These are phyloP conservation scores for Cyclophora punctaria DNA, from an alignment of 2,888 invertebrate genomes.

Conservation along the genomic window DNA sequence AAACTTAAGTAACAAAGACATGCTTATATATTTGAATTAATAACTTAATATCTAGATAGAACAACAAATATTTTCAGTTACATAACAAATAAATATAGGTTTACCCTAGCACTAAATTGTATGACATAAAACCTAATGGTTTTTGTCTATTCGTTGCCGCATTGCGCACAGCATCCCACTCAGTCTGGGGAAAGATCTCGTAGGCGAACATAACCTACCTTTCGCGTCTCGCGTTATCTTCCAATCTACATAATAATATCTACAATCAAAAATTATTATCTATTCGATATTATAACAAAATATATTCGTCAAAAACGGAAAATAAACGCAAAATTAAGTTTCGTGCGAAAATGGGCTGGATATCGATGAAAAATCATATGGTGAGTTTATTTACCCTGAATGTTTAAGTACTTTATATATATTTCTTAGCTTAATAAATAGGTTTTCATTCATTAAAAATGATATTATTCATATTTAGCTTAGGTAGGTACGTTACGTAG, in stretches of 20 bases:
- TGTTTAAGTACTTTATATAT: background rate
- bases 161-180: slow-evolving; percentile 73
- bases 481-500: no score
- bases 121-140: slow-evolving; percentile 31
- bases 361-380: slow-evolving; percentile 72
- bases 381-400: slow-evolving; percentile 33
- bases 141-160: slow-evolving; percentile 54
- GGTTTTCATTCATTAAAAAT: background rate
- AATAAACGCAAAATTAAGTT: slow-evolving; percentile 50
- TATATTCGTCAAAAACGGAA: slow-evolving; percentile 32
- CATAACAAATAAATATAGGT: no score
- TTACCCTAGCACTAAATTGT: background rate
- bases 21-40: no score
- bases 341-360: slow-evolving; percentile 66
- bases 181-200: slow-evolving; percentile 64
- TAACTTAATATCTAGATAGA: no score
- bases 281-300: background rate
- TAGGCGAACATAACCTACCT: slow-evolving; percentile 58
- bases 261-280: slow-evolving; percentile 2
- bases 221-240: slow-evolving; percentile 26
- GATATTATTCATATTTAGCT: no score
- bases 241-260: slow-evolving; percentile 19
- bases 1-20: no score
- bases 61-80: no score
- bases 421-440: background rate